A percentile compares a stretch with the other conserved stretches of the same genome.
phyloP scores from a whole-genome alignment of 30 jellyfish, hydroid and myxozoan species.

The Chrysaora quinquecirrha region DNA sequence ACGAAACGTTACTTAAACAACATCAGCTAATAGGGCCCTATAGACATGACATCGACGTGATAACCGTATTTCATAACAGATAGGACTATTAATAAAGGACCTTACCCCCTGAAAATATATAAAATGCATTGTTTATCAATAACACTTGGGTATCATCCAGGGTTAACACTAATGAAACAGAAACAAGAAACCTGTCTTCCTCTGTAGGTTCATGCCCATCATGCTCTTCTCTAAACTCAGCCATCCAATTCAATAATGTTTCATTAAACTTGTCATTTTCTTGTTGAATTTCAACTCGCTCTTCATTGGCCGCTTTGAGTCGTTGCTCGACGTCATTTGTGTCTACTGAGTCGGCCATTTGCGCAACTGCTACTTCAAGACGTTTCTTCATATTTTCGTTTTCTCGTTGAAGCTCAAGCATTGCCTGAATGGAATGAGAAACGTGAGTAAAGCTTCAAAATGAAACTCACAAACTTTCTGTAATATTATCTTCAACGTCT shows the following conservation, averaged over 20 bases:
- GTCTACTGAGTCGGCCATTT: slow-evolving; percentile 70
- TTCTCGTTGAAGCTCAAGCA: slow-evolving; percentile 40
- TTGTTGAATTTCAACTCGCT: slow-evolving; percentile 35
- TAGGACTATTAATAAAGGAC: no score
- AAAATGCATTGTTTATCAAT: no score
- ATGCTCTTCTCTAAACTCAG: slow-evolving; percentile 46
- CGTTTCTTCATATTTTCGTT: slow-evolving; percentile 54
- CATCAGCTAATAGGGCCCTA: no score
- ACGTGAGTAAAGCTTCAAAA: no score
- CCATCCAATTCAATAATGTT: slow-evolving; percentile 67
- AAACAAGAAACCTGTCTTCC: slow-evolving; percentile 80
- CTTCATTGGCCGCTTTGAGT: slow-evolving; percentile 51
- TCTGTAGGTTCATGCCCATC: slow-evolving; percentile 82
- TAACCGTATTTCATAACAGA: no score
- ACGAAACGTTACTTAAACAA: no score
- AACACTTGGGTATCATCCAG: no score
- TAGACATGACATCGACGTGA: no score
- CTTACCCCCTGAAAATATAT: no score
- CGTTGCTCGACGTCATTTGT: slow-evolving; percentile 45
- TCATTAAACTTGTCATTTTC: slow-evolving; percentile 62
- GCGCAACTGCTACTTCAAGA: slow-evolving; percentile 54
- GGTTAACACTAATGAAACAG: no score
- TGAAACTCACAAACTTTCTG: no score
- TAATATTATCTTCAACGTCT: no score
- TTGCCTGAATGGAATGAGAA: slow-evolving; percentile 19